Evolutionary conservation across 2,888 invertebrate species (phyloP).

Genomic region (Colostygia pectinataria): DNA sequence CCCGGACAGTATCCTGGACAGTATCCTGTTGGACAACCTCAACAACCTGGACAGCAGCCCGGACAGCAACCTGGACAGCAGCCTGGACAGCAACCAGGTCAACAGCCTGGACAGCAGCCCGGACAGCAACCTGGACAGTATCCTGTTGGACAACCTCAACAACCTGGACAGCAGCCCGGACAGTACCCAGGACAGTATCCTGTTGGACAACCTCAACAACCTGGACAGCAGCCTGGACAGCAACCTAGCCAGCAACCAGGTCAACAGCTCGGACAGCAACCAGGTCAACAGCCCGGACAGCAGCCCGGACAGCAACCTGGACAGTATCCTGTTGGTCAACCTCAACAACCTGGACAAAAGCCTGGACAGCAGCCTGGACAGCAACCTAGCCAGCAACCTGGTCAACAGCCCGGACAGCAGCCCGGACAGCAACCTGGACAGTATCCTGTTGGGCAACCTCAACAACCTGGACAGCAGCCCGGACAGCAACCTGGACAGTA

Average conservation of each 20-base stretch:
- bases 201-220: not conserved
- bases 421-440: constrained; percentile 27
- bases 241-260: constrained; percentile 41
- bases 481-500: constrained; percentile 28
- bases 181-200: constrained; percentile 18
- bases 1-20: constrained; percentile 30
- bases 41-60: constrained; percentile 21
- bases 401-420: constrained; percentile 26
- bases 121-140: constrained; percentile 38
- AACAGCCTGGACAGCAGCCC: constrained; percentile 13
- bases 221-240: not conserved
- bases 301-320: constrained; percentile 39
- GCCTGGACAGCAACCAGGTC: constrained; percentile 34
- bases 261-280: constrained; percentile 35
- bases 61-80: constrained; percentile 39
- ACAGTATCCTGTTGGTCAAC: constrained; percentile 33
- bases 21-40: not conserved
- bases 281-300: not conserved
- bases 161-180: constrained; percentile 39
- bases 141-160: no score
- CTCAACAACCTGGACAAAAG: constrained; percentile 31
- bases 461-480: constrained; percentile 20
- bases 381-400: constrained; percentile 39
- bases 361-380: constrained; percentile 34
- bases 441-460: no score